Evolutionary conservation across 2,113 vertebrate genomes (phyloP).

Genomic region (Pelecanus crispus): DNA sequence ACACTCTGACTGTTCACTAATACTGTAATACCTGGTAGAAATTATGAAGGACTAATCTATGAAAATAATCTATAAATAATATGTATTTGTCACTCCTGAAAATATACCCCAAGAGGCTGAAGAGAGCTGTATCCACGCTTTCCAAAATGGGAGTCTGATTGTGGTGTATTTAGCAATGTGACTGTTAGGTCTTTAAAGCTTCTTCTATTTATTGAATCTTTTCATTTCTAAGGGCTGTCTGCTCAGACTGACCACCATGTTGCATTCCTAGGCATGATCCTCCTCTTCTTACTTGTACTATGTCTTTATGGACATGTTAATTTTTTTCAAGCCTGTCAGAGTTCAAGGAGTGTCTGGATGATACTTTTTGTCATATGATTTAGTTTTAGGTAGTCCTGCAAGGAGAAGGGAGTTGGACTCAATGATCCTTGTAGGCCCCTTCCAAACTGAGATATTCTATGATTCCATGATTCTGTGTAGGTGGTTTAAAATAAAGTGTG

Average conservation of each 20-base stretch:
- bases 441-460: neutral
- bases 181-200: neutral
- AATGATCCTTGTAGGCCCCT: neutral
- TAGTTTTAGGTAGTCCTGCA: neutral
- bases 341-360: neutral
- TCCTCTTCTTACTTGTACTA: neutral
- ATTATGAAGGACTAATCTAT: neutral
- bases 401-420: neutral
- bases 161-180: neutral
- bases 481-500: neutral
- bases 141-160: neutral
- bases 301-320: neutral
- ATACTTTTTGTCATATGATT: neutral
- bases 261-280: neutral
- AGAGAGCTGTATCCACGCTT: neutral
- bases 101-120: neutral
- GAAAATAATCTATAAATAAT: neutral
- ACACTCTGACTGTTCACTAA: neutral
- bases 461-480: neutral
- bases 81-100: neutral
- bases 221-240: neutral
- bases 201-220: neutral
- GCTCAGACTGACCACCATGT: neutral
- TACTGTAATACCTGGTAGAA: neutral
- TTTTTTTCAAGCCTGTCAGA: neutral